Percentiles rank a stretch among this genome's conserved stretches.
phyloP scores from a whole-genome alignment of 2,113 vertebrate genomes.

The Sialia sialis region DNA sequence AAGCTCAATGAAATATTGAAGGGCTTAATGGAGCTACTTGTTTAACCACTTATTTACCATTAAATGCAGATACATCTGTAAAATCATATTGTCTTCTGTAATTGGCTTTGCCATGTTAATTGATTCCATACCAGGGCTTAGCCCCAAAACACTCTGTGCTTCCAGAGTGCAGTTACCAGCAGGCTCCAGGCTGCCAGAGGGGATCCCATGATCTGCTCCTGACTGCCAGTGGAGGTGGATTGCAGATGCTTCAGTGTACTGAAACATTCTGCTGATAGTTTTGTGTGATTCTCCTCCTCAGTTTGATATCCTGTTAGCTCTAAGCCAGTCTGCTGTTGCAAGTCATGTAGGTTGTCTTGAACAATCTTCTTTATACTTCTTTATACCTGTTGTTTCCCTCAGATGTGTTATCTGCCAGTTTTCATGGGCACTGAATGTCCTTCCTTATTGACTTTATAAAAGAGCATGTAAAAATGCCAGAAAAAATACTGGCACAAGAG shows the following conservation, averaged over 20 bases:
- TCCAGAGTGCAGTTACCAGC: not conserved
- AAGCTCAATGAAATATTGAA: not conserved
- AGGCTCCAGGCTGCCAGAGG: not conserved
- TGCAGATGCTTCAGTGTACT: not conserved
- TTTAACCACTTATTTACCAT: not conserved
- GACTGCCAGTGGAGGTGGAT: no score
- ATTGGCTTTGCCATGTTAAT: fast-evolving
- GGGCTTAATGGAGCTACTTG: not conserved
- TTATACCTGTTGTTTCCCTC: not conserved
- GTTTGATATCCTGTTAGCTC: not conserved
- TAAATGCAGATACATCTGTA: not conserved
- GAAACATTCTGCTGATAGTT: not conserved
- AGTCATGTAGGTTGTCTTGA: not conserved
- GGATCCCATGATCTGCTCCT: not conserved
- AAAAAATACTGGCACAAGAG: not conserved
- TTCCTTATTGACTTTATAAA: not conserved
- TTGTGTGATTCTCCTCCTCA: not conserved
- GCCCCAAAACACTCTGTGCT: not conserved
- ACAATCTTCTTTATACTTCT: not conserved
- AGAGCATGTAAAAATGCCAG: not conserved
- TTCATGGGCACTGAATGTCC: not conserved
- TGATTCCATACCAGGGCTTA: not conserved
- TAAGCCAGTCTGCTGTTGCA: not conserved
- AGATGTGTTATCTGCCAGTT: not conserved
- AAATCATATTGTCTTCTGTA: not conserved